A percentile compares a stretch with the other conserved stretches of the same genome.
These are phyloP conservation scores for Actinemys pallida DNA, from an alignment of 2,113 vertebrate genomes.

Conservation along the genomic window DNA sequence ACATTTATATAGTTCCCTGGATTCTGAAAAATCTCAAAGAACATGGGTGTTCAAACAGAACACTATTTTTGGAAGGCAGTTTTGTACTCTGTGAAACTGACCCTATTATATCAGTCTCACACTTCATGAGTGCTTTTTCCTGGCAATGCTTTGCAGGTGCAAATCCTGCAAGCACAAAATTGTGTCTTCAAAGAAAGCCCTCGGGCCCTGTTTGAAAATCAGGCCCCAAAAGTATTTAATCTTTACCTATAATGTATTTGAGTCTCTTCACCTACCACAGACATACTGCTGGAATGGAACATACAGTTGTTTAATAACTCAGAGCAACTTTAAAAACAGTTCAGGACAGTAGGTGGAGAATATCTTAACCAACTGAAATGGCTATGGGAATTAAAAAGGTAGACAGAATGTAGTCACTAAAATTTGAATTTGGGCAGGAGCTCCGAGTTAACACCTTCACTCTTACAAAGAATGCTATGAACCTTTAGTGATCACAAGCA, in stretches of 20 bases:
- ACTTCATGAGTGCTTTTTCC: background rate
- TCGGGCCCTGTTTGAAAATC: background rate
- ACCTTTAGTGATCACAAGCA: background rate
- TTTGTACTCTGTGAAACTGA: background rate
- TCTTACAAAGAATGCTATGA: background rate
- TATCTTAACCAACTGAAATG: background rate
- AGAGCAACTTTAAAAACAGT: background rate
- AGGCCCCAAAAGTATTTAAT: background rate
- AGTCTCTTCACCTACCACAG: background rate
- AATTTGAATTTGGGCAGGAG: background rate
- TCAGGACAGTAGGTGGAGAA: background rate
- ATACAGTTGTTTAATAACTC: background rate
- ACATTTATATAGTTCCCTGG: background rate
- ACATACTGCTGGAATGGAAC: background rate
- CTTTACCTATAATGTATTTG: background rate
- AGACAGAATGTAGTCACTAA: background rate
- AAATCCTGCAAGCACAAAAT: background rate
- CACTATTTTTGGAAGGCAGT: background rate
- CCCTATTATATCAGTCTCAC: background rate
- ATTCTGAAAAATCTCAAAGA: slow-evolving; percentile 1
- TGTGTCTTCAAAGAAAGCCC: background rate
- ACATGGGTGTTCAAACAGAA: background rate
- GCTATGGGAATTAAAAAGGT: background rate
- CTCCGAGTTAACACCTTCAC: background rate
- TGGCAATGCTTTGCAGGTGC: background rate